Percentiles rank a stretch among this genome's conserved stretches.
phyloP scores from a whole-genome alignment of 2,888 invertebrate species.

The Podotricha telesiphe region DNA sequence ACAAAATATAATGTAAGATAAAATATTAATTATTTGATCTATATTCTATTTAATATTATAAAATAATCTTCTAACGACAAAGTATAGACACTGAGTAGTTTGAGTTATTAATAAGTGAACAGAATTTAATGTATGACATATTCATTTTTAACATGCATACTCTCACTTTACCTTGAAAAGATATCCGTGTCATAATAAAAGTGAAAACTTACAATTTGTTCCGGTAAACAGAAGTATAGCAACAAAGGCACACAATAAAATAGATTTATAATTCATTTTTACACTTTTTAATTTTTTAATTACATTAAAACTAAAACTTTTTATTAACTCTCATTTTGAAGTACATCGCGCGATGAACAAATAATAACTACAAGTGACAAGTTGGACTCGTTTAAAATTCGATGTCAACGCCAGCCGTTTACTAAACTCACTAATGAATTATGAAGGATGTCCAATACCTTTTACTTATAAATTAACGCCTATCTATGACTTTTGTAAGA shows the following conservation, averaged over 20 bases:
- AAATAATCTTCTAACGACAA: not conserved
- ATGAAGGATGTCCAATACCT: not conserved
- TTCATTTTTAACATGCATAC: constrained; percentile 48
- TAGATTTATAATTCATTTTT: constrained; percentile 58
- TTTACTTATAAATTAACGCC: constrained; percentile 26
- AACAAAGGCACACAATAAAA: constrained; percentile 54
- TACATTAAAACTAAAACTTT: constrained; percentile 42
- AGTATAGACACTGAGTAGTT: not conserved
- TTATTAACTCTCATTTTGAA: constrained; percentile 56
- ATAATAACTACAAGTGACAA: not conserved
- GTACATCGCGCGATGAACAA: constrained; percentile 1
- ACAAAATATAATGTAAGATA: constrained; percentile 6
- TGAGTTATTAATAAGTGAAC: not conserved
- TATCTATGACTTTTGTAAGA: constrained; percentile 19
- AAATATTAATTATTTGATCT: not conserved
- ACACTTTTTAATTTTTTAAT: constrained; percentile 21
- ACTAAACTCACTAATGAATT: constrained; percentile 3
- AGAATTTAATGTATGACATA: constrained; percentile 1
- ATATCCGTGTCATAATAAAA: constrained; percentile 55
- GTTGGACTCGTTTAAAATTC: not conserved
- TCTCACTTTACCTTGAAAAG: constrained; percentile 80
- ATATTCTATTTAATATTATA: not conserved
- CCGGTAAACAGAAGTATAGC: constrained; percentile 56
- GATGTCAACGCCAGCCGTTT: constrained; percentile 14
- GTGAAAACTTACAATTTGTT: constrained; percentile 69